Evolutionary conservation across 2,888 invertebrate species (phyloP), one percentile per base, ranked within the genome.

Genomic region (Lottia scabra): DNA sequence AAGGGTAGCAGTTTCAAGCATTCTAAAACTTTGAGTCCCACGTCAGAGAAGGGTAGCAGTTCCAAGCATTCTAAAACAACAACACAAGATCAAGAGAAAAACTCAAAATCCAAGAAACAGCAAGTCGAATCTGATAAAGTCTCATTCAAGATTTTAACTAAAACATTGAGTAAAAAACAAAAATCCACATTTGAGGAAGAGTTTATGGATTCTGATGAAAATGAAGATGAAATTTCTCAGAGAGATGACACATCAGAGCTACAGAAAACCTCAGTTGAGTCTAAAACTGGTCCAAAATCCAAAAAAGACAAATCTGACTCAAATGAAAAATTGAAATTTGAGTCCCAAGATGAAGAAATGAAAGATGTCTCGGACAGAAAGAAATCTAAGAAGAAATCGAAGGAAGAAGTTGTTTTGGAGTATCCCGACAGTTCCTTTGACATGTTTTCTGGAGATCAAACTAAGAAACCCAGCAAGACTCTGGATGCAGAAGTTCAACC

Each of bases 291-390:
- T 43, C 10, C 27, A 65, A 23, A 62, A 62, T 27, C 63, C 43
- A 23, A 26, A 5, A 16, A 65, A 70, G 23, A 38, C 4, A 15
- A 65, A 30, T 38, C 48, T 1, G 12, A 67, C 12, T 23, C 68
- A 62, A 43, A 43, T 26, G 45, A 68, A 15, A 74, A 70, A 43
- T 74, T 74, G 27, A 74, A 70, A 23, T 67, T 71, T 38, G 67
- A 67, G 10, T 71, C n/a, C n/a, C n/a, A n/a, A n/a, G n/a, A n/a
- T 23, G 68, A 70, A 68, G 74, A 74, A 30, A 68, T 64, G 44
- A 38, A 13, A 43, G 38, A 8, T 10, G 10, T 5, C 8, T 5
- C 3, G 1, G 38, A 38, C 5, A 65, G 70, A 19, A 65, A 26
- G 13, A 63, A 23, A 46, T 68, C 74, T 6, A 38, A 23, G 1